Conservation (phyloP, 2,797 vertebrate species). For the Molossus alvarezi region DNA sequence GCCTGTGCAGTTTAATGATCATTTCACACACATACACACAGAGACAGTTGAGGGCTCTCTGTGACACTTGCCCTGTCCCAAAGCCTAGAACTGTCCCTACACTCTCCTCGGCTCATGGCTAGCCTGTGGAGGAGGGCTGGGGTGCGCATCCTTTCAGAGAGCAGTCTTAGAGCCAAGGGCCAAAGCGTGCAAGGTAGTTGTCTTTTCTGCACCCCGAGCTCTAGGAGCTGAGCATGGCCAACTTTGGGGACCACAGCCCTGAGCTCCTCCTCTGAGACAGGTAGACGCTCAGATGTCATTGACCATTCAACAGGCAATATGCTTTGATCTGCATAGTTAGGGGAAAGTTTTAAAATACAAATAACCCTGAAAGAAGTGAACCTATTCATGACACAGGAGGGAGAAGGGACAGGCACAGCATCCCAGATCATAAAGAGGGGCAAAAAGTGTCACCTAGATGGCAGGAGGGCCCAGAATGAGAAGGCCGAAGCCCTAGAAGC, state of each 20-base stretch:
- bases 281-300: neutral
- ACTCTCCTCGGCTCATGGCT: neutral
- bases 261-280: neutral
- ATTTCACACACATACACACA: neutral
- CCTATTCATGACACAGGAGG: neutral
- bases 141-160: neutral
- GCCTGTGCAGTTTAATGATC: neutral
- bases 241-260: neutral
- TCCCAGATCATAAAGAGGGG: neutral
- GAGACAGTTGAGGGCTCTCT: neutral
- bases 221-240: neutral
- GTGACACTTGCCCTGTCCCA: neutral
- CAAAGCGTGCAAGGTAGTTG: too few species aligned
- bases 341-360: neutral
- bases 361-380: neutral
- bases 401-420: neutral
- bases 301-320: neutral
- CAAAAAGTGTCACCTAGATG: neutral
- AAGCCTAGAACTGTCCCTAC: neutral
- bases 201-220: neutral
- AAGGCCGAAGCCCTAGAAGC: neutral
- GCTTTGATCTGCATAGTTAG: neutral
- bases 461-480: neutral
- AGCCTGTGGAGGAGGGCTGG: neutral
- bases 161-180: neutral